These are phyloP conservation scores for Lasioglossum albipes DNA, from an alignment of 1,140 invertebrate genomes.

Conservation along the genomic window DNA sequence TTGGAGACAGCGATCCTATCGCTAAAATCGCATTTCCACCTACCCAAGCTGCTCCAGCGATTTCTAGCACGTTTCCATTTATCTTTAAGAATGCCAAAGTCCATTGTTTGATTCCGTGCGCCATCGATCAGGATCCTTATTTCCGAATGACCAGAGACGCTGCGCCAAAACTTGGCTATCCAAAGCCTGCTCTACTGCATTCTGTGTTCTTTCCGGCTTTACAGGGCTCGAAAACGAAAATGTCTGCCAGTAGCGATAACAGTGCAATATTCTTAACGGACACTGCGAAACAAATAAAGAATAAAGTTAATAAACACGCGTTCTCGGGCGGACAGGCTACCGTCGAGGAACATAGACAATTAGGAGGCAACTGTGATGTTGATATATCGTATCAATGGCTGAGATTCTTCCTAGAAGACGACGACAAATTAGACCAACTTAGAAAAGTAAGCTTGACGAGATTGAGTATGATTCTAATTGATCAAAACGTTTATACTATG, in stretches of 20 bases:
- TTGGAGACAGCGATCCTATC: conserved; percentile 96
- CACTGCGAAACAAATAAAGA: conserved; percentile 97
- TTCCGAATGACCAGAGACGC: conserved; percentile 99
- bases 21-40: conserved; percentile 99
- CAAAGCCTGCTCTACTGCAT: conserved; percentile 97
- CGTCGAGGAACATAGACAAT: conserved; percentile 93
- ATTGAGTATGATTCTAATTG: not conserved
- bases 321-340: conserved; percentile 98
- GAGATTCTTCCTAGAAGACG: conserved; percentile 97
- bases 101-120: conserved; percentile 97
- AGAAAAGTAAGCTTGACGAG: conserved; percentile 80
- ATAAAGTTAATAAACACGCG: conserved; percentile 98
- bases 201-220: conserved; percentile 97
- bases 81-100: conserved; percentile 94
- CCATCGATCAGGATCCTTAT: conserved; percentile 99
- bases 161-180: conserved; percentile 91
- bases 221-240: conserved; percentile 98
- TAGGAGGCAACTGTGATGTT: conserved; percentile 96
- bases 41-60: conserved; percentile 96
- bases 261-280: conserved; percentile 97
- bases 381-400: conserved; percentile 98
- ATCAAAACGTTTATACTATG: not conserved
- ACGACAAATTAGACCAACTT: conserved; percentile 92
- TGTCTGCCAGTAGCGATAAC: conserved; percentile 97
- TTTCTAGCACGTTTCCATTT: conserved; percentile 96